phyloP scores from a whole-genome alignment of 2,888 invertebrate genomes.

The Netelia virgata region DNA sequence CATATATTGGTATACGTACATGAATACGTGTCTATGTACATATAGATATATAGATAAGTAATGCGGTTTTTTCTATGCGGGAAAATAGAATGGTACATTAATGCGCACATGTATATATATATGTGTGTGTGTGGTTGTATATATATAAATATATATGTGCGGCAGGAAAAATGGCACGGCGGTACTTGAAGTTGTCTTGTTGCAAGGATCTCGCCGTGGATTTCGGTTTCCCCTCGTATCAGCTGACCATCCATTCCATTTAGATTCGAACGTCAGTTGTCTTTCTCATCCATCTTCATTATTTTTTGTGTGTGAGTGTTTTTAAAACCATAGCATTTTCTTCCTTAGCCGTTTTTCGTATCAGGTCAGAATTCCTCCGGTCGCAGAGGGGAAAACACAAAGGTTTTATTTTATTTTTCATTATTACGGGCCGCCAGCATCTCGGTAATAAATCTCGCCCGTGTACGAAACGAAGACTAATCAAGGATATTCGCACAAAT shows the following conservation, averaged over 20 bases:
- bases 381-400: neutral
- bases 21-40: constrained; percentile 2
- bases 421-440: neutral
- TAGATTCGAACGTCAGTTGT: constrained; percentile 36
- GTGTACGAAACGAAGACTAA: neutral
- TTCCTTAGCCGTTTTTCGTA: neutral
- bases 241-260: constrained; percentile 48
- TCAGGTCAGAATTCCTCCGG: constrained; percentile 1
- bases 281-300: constrained; percentile 6
- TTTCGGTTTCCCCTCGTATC: constrained; percentile 34
- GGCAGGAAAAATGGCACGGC: constrained; percentile 44
- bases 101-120: constrained; percentile 44
- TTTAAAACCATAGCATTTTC: constrained; percentile 15
- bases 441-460: neutral
- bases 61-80: constrained; percentile 29
- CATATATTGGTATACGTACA: constrained; percentile 3
- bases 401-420: neutral
- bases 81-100: constrained; percentile 48
- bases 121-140: constrained; percentile 42
- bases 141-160: constrained; percentile 22
- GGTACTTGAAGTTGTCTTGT: constrained; percentile 78
- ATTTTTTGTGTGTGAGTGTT: too few relatives aligned
- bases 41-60: neutral
- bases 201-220: constrained; percentile 72
- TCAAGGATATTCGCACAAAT: constrained; percentile 54